Evolutionary conservation across 2,113 vertebrate genomes (phyloP).

Genomic region (Balaenoptera acutorostrata): DNA sequence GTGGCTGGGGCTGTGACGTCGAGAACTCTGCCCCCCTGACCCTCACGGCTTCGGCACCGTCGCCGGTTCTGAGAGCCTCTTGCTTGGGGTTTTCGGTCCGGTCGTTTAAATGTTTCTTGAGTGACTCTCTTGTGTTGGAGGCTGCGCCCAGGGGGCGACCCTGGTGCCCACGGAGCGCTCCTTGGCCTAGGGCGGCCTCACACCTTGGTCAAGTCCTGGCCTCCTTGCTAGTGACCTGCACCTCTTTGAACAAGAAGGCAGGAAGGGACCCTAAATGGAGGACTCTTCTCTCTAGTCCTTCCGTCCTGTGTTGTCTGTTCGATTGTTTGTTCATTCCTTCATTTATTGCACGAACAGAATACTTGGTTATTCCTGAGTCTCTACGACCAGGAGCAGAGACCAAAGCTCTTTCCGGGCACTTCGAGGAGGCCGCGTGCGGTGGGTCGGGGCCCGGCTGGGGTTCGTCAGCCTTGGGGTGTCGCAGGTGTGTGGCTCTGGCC

Average conservation of each 20-base stretch:
- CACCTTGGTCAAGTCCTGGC: neutral
- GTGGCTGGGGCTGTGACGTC: neutral
- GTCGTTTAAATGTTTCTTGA: neutral
- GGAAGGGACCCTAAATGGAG: neutral
- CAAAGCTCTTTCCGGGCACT: neutral
- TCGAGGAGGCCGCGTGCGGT: neutral
- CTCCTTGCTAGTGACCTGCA: neutral
- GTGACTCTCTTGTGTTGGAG: conserved; percentile 65
- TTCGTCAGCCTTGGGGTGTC: neutral
- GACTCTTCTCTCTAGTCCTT: neutral
- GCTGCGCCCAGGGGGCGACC: neutral
- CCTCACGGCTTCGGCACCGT: neutral
- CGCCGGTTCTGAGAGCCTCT: neutral
- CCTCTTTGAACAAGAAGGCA: neutral
- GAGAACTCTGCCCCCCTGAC: no score
- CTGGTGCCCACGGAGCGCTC: neutral
- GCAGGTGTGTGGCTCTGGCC: neutral
- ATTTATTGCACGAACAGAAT: neutral
- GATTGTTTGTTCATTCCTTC: neutral
- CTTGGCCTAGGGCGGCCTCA: neutral
- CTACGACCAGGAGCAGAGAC: neutral
- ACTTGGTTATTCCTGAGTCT: neutral
- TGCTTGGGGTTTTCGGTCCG: neutral
- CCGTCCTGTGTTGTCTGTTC: neutral
- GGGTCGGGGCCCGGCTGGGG: neutral